Conservation (phyloP, 2,113 vertebrate genomes). For the Melanotaenia duboulayi region DNA sequence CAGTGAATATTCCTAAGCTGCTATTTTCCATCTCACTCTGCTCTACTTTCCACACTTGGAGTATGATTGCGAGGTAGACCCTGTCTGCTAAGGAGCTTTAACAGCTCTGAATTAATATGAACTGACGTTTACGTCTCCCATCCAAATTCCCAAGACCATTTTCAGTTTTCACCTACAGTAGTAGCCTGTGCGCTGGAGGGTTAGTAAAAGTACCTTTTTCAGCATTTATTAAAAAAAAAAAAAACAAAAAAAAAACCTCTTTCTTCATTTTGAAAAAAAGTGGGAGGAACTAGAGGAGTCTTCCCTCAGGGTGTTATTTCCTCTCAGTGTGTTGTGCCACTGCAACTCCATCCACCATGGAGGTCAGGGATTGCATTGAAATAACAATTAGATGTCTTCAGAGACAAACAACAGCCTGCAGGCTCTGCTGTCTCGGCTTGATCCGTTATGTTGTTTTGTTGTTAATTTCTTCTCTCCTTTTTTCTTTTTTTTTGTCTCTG, state of each 20-base stretch:
- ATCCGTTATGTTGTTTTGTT: conserved; percentile 43
- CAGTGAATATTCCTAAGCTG: conserved; percentile 27
- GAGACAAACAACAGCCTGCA: conserved; percentile 29
- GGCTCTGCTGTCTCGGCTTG: conserved; percentile 18
- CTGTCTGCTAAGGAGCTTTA: conserved; percentile 22
- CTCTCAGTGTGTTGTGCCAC: conserved; percentile 29
- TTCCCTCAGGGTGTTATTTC: conserved; percentile 35
- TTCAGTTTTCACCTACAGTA: conserved; percentile 36
- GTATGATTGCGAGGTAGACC: background rate
- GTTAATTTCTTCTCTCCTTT: conserved; percentile 1
- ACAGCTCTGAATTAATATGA: conserved; percentile 42
- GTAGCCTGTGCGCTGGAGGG: conserved; percentile 13
- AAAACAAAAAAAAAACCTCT: conserved; percentile 11
- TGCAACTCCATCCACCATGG: conserved; percentile 25
- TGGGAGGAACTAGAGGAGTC: conserved; percentile 15
- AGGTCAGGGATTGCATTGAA: conserved; percentile 37
- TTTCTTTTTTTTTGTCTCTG: conserved; percentile 7
- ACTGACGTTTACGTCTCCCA: conserved; percentile 42
- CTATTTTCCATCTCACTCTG: conserved; percentile 30
- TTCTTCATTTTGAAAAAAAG: conserved; percentile 18
- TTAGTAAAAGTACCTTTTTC: conserved; percentile 26
- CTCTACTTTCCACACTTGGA: conserved; percentile 24
- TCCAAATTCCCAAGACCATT: conserved; percentile 37
- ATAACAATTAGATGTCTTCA: conserved; percentile 54
- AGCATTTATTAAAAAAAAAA: conserved; percentile 25